Evolutionary conservation across 2,888 invertebrate genomes (phyloP), one percentile per base, ranked within the genome.

Genomic region (Dryobotodes eremita): DNA sequence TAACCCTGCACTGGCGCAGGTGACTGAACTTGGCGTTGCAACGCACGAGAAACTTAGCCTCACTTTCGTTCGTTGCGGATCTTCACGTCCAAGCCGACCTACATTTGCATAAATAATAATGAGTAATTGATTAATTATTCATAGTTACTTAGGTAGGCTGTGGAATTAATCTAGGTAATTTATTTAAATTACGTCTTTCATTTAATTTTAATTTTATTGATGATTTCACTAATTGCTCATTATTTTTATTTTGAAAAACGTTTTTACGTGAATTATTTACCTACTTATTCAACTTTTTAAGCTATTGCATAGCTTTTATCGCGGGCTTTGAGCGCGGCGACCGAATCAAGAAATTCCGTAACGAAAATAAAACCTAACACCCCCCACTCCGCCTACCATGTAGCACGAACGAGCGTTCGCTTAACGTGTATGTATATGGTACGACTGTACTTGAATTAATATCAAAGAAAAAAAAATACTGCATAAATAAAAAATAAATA

Each of bases 41-140:
- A 77, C 88, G 89, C 90, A 91, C 93, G 92, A 92, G 93, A 93
- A 94, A 91, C 86, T 89, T 90, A 92, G 55, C 93, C 92, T 95
- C 94, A 95, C 95, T 95, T 95, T 96, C 95, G 90, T 91, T 93
- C 87, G 89, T 94, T 88, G 91, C 95, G 95, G 95, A 95, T 94
- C 91, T 94, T 89, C 86, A 84, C 86, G 85, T 83, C 75, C 79
- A 84, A 80, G 70, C 71, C 85, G 92, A 86, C 92, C 92, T 87
- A 92, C 88, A 89, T 91, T 84, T 86, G 50, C 73, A 70, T 86
- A 62, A 83, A 72, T 85, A 66, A 79, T 77, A 66, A 77, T 26
- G 64, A 70, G 59, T n/a, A 26, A 77, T 66, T 71, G 7, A 74
- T 71, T 57, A 62, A 70, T 62, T 50, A 64, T 53, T 66, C 26